These are phyloP conservation scores for Dryobotodes eremita DNA, from an alignment of 2,888 invertebrate genomes.

Conservation along the genomic window DNA sequence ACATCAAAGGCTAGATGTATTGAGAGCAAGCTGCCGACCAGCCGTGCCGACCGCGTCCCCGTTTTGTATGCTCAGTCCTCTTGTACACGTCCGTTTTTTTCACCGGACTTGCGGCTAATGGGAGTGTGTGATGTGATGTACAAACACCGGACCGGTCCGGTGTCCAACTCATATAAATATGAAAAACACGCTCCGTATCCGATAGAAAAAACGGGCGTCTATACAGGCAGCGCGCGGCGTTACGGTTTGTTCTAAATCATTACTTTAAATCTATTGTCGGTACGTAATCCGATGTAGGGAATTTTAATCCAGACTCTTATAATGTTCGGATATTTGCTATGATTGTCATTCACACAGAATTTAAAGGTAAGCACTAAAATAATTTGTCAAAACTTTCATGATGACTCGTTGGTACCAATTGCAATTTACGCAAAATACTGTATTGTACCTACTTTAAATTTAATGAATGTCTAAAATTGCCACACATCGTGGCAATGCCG, in stretches of 20 bases:
- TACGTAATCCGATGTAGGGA: constrained; percentile 12
- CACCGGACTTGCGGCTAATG: neutral
- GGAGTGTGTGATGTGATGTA: neutral
- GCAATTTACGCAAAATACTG: neutral
- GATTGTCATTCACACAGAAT: neutral
- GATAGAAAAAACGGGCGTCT: neutral
- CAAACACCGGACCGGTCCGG: neutral
- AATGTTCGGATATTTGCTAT: neutral
- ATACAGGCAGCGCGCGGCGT: neutral
- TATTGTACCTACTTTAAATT: neutral
- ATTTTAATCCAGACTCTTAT: constrained; percentile 13
- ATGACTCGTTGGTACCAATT: neutral
- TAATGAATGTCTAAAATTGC: neutral
- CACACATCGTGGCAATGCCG: too few relatives aligned
- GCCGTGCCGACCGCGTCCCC: neutral
- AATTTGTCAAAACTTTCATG: neutral
- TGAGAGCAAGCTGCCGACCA: neutral
- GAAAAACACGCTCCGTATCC: neutral
- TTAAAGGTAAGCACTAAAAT: neutral
- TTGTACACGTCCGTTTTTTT: neutral
- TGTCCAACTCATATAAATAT: neutral
- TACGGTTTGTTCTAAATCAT: constrained; percentile 21
- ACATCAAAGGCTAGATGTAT: constrained; percentile 23
- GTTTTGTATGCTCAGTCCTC: neutral
- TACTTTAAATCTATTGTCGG: constrained; percentile 20